Base-by-base conservation (phyloP, 2,888 invertebrate species). In the Apamea monoglypha region DNA sequence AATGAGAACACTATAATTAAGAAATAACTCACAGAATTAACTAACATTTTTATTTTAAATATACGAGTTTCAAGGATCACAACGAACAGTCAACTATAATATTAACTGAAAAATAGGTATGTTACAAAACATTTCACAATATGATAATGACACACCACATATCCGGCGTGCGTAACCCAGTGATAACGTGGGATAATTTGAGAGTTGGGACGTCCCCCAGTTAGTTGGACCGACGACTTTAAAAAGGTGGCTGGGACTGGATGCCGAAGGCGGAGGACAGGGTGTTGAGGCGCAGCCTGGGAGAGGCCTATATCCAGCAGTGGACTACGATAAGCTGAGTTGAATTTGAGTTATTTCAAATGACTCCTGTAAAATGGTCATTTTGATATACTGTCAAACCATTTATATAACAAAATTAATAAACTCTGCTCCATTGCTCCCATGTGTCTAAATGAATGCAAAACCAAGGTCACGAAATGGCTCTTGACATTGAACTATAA, bases 131-230 rank as follows among this genome's bases (percentile, higher is more conserved):
- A 61, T 50, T 70, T 66, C 8, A 21, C 8, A 21, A 59, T 29
- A 50, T 36, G 67, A 77, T 50, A 53, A 83, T 83, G 59, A 53
- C 32, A 10, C 36, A 67, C 12, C 40, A 29, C 21, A 63, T 68
- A 75, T 80, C 80, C 80, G 80, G 68, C 21, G 53, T 61, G 56
- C 32, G 16, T 40, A 50, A 81, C 32, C 29, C 44, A 67, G n/a
- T 21, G 77, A 78, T 78, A 78, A 77, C 56, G 25, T 16, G 36
- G 66, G 59, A 56, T 71, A n/a, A 21, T 12, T 71, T 36, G 32
- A 32, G 36, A 56, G 56, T 71, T 21, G 56, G 71, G 71, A 36
- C 18, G 18, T 16, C 70, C 53, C 69, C n/a, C n/a, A 18, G 18
- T 2, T 18, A n/a, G 25, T 53, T 36, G n/a, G 18, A 71, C 12